phyloP scores from a whole-genome alignment of 2,113 vertebrate genomes.

The Hippocampus mohnikei region DNA sequence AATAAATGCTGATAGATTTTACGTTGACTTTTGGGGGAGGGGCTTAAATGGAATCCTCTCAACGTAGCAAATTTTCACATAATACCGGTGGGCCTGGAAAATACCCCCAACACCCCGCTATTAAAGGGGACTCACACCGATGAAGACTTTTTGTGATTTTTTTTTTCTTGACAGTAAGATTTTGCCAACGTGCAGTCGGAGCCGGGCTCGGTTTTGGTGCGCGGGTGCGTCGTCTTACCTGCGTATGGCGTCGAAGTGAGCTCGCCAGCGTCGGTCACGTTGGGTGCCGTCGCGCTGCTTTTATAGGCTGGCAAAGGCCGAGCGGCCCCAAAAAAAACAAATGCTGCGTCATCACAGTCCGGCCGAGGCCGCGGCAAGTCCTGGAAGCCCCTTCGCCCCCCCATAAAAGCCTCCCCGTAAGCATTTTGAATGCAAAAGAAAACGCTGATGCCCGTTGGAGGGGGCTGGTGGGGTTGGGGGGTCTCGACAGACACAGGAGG shows the following conservation, averaged over 20 bases:
- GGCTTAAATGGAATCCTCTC: no score
- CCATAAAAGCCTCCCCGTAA: slow-evolving; percentile 69
- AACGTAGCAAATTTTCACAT: no score
- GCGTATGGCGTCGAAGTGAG: slow-evolving; percentile 70
- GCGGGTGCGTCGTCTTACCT: slow-evolving; percentile 77
- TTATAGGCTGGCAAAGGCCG: slow-evolving; percentile 88
- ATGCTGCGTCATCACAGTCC: slow-evolving; percentile 77
- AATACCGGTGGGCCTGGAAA: no score
- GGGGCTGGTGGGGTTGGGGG: slow-evolving; percentile 17
- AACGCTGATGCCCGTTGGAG: slow-evolving; percentile 67
- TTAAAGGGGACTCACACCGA: not conserved
- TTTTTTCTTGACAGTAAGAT: not conserved
- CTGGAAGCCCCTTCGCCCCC: slow-evolving; percentile 67
- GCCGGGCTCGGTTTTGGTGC: slow-evolving; percentile 7
- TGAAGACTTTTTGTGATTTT: not conserved
- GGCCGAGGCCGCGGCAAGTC: slow-evolving; percentile 70
- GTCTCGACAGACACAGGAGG: slow-evolving; percentile 6
- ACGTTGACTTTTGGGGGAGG: no score
- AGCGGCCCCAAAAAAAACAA: slow-evolving; percentile 79
- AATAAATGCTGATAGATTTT: no score
- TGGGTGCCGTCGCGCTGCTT: slow-evolving; percentile 57
- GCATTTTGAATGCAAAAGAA: slow-evolving; percentile 80
- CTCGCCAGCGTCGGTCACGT: slow-evolving; percentile 66
- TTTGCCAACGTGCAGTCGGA: not conserved
- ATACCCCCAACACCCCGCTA: no score